A percentile compares a stretch with the other conserved stretches of the same genome.
These are phyloP conservation scores for Centropyge bicolor DNA, from an alignment of 2,797 vertebrate genomes.

Conservation along the genomic window DNA sequence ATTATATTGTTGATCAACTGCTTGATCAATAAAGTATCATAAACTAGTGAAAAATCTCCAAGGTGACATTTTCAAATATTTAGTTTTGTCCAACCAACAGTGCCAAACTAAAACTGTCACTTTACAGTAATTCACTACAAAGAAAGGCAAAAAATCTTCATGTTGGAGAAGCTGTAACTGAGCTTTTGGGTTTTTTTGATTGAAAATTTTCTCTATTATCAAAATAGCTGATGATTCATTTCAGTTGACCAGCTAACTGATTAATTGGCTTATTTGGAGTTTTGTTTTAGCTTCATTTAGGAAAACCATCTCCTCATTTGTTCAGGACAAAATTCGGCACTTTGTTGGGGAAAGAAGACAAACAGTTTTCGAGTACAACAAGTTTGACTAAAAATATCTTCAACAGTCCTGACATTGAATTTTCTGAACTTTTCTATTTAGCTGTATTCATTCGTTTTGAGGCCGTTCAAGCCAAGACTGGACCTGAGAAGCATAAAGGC, in stretches of 20 bases:
- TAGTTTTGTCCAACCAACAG: too few species aligned
- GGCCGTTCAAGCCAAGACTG: neutral
- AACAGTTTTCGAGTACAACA: neutral
- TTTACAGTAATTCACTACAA: neutral
- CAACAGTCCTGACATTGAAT: neutral
- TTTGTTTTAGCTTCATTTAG: neutral
- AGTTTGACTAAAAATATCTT: constrained; percentile 19
- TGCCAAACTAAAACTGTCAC: too few species aligned
- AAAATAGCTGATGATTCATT: neutral
- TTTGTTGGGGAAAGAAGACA: neutral
- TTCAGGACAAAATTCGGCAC: neutral
- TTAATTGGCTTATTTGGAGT: neutral
- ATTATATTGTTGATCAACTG: too few species aligned
- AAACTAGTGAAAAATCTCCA: neutral
- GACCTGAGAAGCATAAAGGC: constrained; percentile 26
- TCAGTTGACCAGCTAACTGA: neutral
- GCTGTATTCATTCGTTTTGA: neutral
- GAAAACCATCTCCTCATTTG: neutral
- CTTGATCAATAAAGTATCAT: neutral
- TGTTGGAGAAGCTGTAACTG: too few species aligned
- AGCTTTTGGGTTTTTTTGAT: neutral
- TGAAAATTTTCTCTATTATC: neutral
- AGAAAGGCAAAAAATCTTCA: neutral
- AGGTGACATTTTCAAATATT: neutral
- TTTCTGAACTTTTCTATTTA: neutral